Evolutionary conservation across 2,888 invertebrate genomes (phyloP), one percentile per base, ranked within the genome.

Genomic region (Drosophila kuntzei): DNA sequence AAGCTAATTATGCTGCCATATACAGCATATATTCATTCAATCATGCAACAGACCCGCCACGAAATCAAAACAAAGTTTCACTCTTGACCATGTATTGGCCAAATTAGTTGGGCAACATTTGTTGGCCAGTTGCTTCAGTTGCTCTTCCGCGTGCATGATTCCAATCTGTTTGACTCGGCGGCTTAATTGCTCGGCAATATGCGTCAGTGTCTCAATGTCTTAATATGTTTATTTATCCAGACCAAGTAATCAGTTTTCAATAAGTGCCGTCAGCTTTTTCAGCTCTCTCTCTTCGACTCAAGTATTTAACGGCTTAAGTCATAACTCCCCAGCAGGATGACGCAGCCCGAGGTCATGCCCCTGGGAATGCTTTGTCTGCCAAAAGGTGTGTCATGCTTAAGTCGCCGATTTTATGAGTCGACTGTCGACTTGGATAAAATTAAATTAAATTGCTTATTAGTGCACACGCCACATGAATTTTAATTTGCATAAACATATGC

Each of bases 151-250:
- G 55, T 76, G 79, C 72, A 47, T 71, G 71, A 54, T 58, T 77
- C 69, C 78, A 78, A 87, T 80, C 76, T 84, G 84, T 76, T 86
- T 73, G 75, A 64, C 68, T 72, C 65, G 65, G 59, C 67, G 46
- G 76, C 81, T 76, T 89, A 89, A 89, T 85, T 85, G 85, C 81
- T 51, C 61, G 81, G 79, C 85, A 82, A 88, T 83, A 86, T 83
- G 79, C 71, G 61, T 65, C 72, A 67, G 61, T 22, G 50, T 41
- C 39, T 74, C 39, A 58, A 58, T 58, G 36, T 47, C 65, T 67
- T 71, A 67, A 76, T 67, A 67, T 61, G 57, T 71, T 79, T 79
- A 70, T 64, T 67, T 64, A 29, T 16, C 8, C 39, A 34, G 11
- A 50, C 34, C 43, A 57, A 41, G 75, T 71, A 76, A 81, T 75